phyloP scores from a whole-genome alignment of 2,113 vertebrate species.

The Saccopteryx bilineata region DNA sequence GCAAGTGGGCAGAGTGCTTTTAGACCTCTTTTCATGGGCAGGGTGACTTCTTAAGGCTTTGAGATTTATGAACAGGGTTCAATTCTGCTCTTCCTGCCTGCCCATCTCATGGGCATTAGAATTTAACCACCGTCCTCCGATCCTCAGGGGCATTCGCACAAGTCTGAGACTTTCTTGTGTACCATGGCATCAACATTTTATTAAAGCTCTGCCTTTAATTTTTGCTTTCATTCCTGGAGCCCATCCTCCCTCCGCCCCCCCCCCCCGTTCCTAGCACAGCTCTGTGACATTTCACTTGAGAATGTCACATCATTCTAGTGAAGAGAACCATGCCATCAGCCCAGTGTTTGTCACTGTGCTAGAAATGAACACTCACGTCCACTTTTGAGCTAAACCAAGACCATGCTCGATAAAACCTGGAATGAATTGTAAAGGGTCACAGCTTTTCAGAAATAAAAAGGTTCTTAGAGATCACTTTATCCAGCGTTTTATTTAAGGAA shows the following conservation, averaged over 20 bases:
- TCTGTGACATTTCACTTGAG: not conserved
- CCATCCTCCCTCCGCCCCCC: not conserved
- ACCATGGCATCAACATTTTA: not conserved
- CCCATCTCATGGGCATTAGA: not conserved
- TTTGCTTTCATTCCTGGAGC: not conserved
- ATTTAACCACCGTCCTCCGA: not conserved
- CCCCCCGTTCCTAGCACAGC: not conserved
- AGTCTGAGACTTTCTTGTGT: not conserved
- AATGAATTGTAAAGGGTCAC: not conserved
- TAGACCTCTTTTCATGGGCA: not conserved
- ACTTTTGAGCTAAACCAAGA: not conserved
- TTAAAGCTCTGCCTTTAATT: not conserved
- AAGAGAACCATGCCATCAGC: not conserved
- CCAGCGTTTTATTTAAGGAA: constrained; percentile 38
- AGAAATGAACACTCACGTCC: not conserved
- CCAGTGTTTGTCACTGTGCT: not conserved
- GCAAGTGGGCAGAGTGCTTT: not conserved
- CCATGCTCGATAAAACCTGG: not conserved
- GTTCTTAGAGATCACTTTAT: not conserved
- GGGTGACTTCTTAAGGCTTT: not conserved
- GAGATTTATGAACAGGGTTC: not conserved
- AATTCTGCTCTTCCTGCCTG: not conserved
- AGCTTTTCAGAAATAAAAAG: not conserved
- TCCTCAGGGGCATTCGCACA: not conserved
- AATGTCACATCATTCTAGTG: not conserved